These are phyloP conservation scores for Epizoanthus rinbou DNA, from an alignment of 92 coral and sea anemone species.

Conservation along the genomic window DNA sequence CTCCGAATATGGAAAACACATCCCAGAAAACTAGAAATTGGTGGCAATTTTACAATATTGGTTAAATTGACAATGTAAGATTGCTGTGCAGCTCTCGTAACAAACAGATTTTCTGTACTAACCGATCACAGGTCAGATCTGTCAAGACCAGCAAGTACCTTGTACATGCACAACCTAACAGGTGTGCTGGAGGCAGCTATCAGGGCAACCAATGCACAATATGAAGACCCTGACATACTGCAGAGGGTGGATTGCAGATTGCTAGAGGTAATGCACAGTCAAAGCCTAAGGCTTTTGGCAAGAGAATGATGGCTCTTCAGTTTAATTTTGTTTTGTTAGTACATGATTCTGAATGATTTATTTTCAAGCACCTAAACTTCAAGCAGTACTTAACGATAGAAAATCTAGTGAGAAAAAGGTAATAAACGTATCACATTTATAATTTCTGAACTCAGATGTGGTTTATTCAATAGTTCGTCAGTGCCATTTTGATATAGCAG, in stretches of 20 bases:
- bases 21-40: neutral
- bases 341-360: too few relatives aligned
- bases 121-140: conserved; percentile 79
- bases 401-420: too few relatives aligned
- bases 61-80: neutral
- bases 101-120: neutral
- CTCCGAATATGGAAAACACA: neutral
- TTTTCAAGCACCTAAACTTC: neutral
- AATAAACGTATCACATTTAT: too few relatives aligned
- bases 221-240: conserved; percentile 92
- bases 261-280: conserved; percentile 72
- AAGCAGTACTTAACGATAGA: too few relatives aligned
- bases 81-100: neutral
- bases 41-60: neutral
- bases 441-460: neutral
- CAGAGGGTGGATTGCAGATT: conserved; percentile 93
- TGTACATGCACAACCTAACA: conserved; percentile 95
- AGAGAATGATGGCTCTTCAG: neutral
- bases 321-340: neutral
- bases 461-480: neutral
- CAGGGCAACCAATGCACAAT: conserved; percentile 98
- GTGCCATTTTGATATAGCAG: neutral
- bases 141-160: conserved; percentile 94
- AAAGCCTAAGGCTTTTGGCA: too few relatives aligned
- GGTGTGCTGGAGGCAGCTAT: conserved; percentile 97